These are phyloP conservation scores for Adelphocoris suturalis DNA, from an alignment of 2,888 invertebrate species.

Conservation along the genomic window DNA sequence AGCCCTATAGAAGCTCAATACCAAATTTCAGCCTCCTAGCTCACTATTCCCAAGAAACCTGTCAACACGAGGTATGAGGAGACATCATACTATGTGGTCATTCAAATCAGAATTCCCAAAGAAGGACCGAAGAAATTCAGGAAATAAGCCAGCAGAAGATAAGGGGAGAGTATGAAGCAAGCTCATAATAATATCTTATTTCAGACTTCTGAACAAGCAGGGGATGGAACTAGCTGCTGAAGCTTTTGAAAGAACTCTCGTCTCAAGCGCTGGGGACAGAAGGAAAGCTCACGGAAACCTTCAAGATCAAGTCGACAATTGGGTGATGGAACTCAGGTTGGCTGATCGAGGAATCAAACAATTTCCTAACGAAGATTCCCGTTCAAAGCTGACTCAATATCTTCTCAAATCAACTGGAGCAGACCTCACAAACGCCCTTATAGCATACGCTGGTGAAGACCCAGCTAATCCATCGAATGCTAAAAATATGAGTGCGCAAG, in stretches of 20 bases:
- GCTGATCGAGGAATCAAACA: conserved; percentile 88
- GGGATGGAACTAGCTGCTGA: conserved; percentile 86
- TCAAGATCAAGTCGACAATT: conserved; percentile 89
- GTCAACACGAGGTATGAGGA: too few relatives aligned
- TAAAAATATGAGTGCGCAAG: conserved; percentile 78
- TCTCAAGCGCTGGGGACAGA: conserved; percentile 84
- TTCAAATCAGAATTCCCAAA: too few relatives aligned
- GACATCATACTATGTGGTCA: too few relatives aligned
- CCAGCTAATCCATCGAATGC: conserved; percentile 75
- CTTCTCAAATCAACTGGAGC: conserved; percentile 90
- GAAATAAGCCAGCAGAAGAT: too few relatives aligned
- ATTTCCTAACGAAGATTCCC: conserved; percentile 79
- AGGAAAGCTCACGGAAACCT: conserved; percentile 90
- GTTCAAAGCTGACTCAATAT: conserved; percentile 88
- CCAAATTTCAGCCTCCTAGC: too few relatives aligned
- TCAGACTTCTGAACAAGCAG: conserved; percentile 84
- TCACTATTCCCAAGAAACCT: too few relatives aligned
- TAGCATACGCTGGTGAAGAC: conserved; percentile 86
- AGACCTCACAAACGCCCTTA: conserved; percentile 89
- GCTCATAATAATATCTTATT: too few relatives aligned
- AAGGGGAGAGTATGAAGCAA: too few relatives aligned
- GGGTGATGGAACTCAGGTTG: conserved; percentile 87
- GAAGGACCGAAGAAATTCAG: too few relatives aligned
- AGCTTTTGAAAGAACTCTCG: conserved; percentile 86
- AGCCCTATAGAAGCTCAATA: too few relatives aligned